These are phyloP conservation scores for Neoitamus cyanurus DNA, from an alignment of 2,888 invertebrate species.

Conservation along the genomic window DNA sequence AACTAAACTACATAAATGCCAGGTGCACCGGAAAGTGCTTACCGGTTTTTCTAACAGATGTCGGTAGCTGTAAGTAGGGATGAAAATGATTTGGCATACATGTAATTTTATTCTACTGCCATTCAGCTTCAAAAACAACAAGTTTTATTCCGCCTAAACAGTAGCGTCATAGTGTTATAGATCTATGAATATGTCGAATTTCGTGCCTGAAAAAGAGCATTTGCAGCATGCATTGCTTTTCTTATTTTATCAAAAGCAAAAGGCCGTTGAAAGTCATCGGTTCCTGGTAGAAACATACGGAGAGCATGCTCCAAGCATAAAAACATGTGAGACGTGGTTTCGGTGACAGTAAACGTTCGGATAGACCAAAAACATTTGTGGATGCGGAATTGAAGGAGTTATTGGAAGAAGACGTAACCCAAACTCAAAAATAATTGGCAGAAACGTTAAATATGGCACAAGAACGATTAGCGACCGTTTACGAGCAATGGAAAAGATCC, in stretches of 20 bases:
- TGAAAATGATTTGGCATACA: background rate
- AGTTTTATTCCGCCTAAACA: too few relatives aligned
- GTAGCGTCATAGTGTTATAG: too few relatives aligned
- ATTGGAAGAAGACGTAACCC: background rate
- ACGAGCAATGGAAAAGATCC: background rate
- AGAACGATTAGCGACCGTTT: background rate
- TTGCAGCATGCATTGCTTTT: background rate
- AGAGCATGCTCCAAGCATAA: background rate
- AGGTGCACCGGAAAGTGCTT: background rate
- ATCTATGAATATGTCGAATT: background rate
- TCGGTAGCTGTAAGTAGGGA: background rate
- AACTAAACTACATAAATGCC: too few relatives aligned
- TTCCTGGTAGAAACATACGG: background rate
- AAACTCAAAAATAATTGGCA: too few relatives aligned
- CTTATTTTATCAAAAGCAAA: background rate
- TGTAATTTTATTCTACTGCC: background rate
- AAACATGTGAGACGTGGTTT: background rate
- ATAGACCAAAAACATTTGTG: background rate
- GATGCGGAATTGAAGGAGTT: background rate
- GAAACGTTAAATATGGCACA: too few relatives aligned
- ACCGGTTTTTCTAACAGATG: background rate
- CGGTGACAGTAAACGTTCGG: background rate
- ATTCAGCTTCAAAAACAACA: background rate
- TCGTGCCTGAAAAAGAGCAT: background rate
- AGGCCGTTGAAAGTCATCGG: background rate